Evolutionary conservation across 2,113 vertebrate species (phyloP).

Genomic region (Thalassoma bifasciatum): DNA sequence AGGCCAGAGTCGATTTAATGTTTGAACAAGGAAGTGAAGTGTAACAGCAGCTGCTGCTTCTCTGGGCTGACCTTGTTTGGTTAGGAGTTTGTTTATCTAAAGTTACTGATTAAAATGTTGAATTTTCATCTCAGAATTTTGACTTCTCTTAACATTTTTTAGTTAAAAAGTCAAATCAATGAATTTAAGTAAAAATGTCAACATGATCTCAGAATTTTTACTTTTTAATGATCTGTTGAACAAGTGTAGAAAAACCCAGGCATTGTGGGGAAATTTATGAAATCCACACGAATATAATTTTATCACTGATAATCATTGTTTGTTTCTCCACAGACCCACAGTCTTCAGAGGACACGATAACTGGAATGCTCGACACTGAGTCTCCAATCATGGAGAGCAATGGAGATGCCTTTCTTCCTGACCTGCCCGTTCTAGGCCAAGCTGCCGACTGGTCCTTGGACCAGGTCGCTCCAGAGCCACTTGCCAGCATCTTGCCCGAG

Average conservation of each 20-base stretch:
- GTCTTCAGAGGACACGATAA: slow-evolving; percentile 61
- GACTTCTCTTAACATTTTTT: too few species aligned
- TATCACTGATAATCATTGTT: background rate
- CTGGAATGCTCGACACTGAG: slow-evolving; percentile 81
- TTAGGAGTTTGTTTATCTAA: background rate
- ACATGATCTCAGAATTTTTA: too few species aligned
- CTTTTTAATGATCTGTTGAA: too few species aligned
- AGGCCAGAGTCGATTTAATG: slow-evolving; percentile 11
- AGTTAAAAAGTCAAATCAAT: too few species aligned
- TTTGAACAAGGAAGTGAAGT: slow-evolving; percentile 51
- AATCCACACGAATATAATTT: too few species aligned
- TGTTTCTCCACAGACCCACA: slow-evolving; percentile 53
- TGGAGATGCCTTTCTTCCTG: slow-evolving; percentile 71
- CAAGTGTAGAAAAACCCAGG: too few species aligned
- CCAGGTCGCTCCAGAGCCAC: slow-evolving; percentile 64
- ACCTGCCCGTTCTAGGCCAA: slow-evolving; percentile 69
- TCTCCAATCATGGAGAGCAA: slow-evolving; percentile 76
- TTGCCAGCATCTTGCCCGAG: slow-evolving; percentile 57
- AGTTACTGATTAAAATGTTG: background rate
- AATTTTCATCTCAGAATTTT: too few species aligned
- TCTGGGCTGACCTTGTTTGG: background rate
- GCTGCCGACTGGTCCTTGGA: slow-evolving; percentile 70
- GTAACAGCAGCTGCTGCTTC: slow-evolving; percentile 18
- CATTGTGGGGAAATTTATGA: too few species aligned
- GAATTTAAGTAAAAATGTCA: too few species aligned